Evolutionary conservation across 2,113 vertebrate species (phyloP), one percentile per base, ranked within the genome.

Genomic region (Marmota monax): DNA sequence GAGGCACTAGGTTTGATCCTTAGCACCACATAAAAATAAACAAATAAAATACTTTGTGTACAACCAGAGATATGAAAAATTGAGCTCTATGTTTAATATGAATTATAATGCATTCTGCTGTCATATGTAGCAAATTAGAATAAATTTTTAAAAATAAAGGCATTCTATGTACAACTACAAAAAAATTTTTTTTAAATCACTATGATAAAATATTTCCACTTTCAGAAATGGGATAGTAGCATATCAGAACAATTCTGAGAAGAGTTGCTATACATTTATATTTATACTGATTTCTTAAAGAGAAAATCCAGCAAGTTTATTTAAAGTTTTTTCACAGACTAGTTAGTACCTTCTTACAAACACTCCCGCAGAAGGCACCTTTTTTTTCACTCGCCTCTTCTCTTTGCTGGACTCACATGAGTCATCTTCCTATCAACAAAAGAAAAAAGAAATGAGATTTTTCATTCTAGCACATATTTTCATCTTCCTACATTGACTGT

Each of bases 271-370:
- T 20, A n/a, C 7, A 92, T 61, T 84, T 86, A 95, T 18, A 84
- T 61, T 96, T 82, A 42, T 27, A 67, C 83, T 29, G 73, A 65
- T 76, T 61, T 96, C 96, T 67, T 45, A 92, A 95, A 84, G 48
- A 51, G 37, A 91, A 88, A 86, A 79, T 48, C 67, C 79, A 92
- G 27, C 32, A 90, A 51, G 6, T 97, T 95, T 97, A 95, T 93
- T 96, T 88, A 69, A 90, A 84, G 67, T 82, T 63, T 56, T 63
- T 88, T 58, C 2, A 0, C 0, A 70, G 84, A 53, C 98, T 96
- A 98, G 91, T 98, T 96, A 98, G 91, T 82, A 96, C 76, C 96
- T 96, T 90, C 93, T 98, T 84, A 98, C 97, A 96, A 98, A 98
- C 76, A 97, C 61, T 3, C 98, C 97, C 22, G 98, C 98, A 23